These are phyloP conservation scores for Phenganax stokvisi DNA, from an alignment of 92 coral and sea anemone species.

Conservation along the genomic window DNA sequence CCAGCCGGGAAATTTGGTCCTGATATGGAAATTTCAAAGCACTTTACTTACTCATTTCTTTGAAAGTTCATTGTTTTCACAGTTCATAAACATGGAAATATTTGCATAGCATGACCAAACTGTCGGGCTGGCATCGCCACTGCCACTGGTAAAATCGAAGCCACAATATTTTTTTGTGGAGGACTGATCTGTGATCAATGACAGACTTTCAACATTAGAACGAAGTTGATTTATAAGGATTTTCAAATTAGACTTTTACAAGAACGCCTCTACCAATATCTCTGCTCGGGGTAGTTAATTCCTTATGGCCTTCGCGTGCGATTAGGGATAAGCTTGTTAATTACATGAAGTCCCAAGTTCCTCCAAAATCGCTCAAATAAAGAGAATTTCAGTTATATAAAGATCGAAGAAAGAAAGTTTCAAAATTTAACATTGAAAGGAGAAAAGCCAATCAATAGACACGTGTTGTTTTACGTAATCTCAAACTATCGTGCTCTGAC, in stretches of 20 bases:
- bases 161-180: background rate
- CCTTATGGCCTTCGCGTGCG: too few species aligned
- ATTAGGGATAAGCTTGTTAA: background rate
- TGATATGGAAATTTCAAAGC: too few species aligned
- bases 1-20: too few species aligned
- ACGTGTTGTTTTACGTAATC: background rate
- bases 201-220: background rate
- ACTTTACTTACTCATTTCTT: too few species aligned
- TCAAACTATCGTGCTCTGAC: too few species aligned
- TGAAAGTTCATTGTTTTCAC: too few species aligned
- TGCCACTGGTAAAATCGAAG: background rate
- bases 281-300: too few species aligned
- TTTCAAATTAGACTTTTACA: background rate
- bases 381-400: background rate
- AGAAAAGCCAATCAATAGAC: background rate
- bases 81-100: too few species aligned
- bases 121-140: too few species aligned
- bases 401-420: background rate
- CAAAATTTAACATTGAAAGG: background rate
- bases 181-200: background rate
- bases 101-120: too few species aligned
- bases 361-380: background rate
- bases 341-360: background rate
- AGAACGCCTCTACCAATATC: too few species aligned
- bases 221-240: background rate